These are phyloP conservation scores for Stichopus horrens DNA, from an alignment of 53 echinoderm and acorn worm species.

Conservation along the genomic window DNA sequence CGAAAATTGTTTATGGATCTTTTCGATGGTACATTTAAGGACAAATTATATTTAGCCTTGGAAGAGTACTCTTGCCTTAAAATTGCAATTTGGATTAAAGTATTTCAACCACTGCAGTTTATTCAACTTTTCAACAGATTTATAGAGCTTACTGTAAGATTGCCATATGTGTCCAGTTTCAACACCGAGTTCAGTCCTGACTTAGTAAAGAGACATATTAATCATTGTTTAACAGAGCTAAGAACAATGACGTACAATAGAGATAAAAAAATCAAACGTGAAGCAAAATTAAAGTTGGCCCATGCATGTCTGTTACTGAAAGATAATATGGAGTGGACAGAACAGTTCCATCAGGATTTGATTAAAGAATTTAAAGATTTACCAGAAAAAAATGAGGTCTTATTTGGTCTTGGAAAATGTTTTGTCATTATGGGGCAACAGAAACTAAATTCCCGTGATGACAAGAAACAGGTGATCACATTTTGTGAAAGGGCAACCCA, in stretches of 20 bases:
- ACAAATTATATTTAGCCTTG: background rate
- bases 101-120: background rate
- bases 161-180: background rate
- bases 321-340: background rate
- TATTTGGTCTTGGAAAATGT: slow-evolving; percentile 16
- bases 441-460: background rate
- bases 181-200: background rate
- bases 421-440: background rate
- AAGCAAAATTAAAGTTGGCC: background rate
- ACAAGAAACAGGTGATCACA: background rate
- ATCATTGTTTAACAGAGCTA: background rate
- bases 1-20: background rate
- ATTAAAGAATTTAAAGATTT: background rate
- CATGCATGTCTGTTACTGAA: background rate
- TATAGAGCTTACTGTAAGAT: background rate
- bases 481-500: background rate
- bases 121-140: background rate
- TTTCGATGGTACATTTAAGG: background rate
- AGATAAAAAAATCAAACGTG: background rate
- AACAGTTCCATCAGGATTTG: background rate
- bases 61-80: background rate
- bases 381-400: background rate
- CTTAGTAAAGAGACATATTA: background rate
- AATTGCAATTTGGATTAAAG: background rate
- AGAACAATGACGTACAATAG: background rate